These are phyloP conservation scores for Chelmon rostratus DNA, from an alignment of 2,797 vertebrate genomes.

Conservation along the genomic window DNA sequence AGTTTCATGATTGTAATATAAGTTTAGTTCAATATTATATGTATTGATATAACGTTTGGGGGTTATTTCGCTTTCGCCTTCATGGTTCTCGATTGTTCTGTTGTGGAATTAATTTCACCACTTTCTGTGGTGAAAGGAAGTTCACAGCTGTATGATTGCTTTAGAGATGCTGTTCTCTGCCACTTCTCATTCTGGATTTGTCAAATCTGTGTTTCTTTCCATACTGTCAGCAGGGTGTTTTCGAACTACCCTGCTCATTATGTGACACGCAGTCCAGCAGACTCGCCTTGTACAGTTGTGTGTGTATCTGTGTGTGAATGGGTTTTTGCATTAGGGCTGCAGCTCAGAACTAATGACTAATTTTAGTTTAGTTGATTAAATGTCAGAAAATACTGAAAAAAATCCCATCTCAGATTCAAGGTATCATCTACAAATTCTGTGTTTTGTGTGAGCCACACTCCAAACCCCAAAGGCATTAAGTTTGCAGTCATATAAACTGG, in stretches of 20 bases:
- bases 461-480: background rate
- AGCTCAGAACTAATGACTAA: background rate
- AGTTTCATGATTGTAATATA: background rate
- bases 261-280: background rate
- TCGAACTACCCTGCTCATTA: constrained; percentile 8
- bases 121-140: constrained; percentile 18
- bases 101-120: constrained; percentile 32
- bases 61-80: background rate
- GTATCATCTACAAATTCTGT: background rate
- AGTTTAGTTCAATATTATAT: background rate
- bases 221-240: constrained; percentile 26
- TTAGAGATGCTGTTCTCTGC: background rate
- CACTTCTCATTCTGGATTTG: background rate
- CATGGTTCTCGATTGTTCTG: background rate
- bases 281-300: background rate
- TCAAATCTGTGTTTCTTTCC: constrained; percentile 11
- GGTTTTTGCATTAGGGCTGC: background rate
- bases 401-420: background rate
- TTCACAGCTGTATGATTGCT: background rate
- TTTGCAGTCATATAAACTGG: background rate
- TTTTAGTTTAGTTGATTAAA: background rate
- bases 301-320: background rate
- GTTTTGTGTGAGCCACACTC: background rate
- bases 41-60: background rate
- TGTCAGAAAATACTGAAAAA: background rate